Evolutionary conservation across 2,113 vertebrate genomes (phyloP), one percentile per base, ranked within the genome.

Genomic region (Solenodon paradoxus): DNA sequence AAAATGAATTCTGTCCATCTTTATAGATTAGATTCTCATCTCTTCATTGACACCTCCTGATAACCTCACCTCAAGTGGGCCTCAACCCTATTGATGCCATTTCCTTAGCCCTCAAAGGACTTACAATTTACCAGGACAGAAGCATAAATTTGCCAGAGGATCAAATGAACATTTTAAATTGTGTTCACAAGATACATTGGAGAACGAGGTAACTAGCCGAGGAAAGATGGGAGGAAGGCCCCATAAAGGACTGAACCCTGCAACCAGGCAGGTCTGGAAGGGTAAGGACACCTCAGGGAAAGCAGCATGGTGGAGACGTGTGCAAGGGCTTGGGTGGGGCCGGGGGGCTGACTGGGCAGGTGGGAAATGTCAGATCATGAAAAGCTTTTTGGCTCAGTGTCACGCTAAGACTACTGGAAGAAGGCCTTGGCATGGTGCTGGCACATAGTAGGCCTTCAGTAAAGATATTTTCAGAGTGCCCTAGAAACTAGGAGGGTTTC

Each of bases 371-470:
- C 13, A 38, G 57, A 47, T 35, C 71, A 28, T 10, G 40, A 66
- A 68, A 51, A 26, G 47, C 2, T 35, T 55, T 78, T 47, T 24
- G 35, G 32, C 63, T 32, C 61, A 28, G 53, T 7, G 35, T 26
- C 40, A 28, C 0, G 3, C 32, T n/a, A 30, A 75, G 63, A 47
- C 45, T n/a, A 12, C 9, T 19, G 7, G n/a, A 32, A 40, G 6
- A 28, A n/a, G 42, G 59, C 7, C 3, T n/a, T 10, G 38, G 51
- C 8, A 4, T 19, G 47, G 4, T 24, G 38, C 45, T 61, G 49
- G 90, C 75, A 55, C 90, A 83, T 40, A 92, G 51, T 57, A 69
- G 74, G 59, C 55, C 97, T 89, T 77, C 30, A 57, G 69, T 16
- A 68, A 78, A 30, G 8, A 38, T 15, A 53, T 10, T 4, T 42